Evolutionary conservation across 2,113 vertebrate genomes (phyloP).

Genomic region (Melanostigma gelatinosum): DNA sequence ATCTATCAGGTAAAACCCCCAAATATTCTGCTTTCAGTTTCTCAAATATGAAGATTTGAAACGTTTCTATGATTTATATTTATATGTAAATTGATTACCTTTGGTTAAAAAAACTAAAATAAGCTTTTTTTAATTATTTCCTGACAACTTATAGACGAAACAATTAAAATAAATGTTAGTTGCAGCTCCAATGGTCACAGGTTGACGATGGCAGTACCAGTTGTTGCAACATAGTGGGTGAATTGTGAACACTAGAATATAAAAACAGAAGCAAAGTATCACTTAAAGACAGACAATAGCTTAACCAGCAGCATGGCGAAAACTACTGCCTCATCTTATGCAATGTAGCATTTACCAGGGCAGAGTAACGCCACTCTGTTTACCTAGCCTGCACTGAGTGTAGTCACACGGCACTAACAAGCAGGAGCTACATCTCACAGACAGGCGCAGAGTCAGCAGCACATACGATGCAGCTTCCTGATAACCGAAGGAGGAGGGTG

Average conservation of each 20-base stretch:
- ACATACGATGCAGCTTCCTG: constrained; percentile 26
- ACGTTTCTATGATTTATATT: not conserved
- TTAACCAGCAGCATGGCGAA: not conserved
- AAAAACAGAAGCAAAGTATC: not conserved
- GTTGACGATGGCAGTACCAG: not conserved
- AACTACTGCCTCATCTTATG: constrained; percentile 1
- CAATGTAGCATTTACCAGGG: not conserved
- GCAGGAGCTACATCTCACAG: constrained; percentile 3
- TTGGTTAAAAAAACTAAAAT: not conserved
- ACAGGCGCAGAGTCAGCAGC: constrained; percentile 38
- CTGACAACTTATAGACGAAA: not conserved
- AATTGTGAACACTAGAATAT: not conserved
- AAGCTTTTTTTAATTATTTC: not conserved
- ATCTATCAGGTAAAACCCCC: not conserved
- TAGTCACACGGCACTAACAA: constrained; percentile 22
- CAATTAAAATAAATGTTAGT: not conserved
- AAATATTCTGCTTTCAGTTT: not conserved
- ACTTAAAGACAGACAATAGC: not conserved
- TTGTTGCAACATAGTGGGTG: not conserved
- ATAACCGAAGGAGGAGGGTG: not conserved
- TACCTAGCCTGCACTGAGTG: constrained; percentile 15
- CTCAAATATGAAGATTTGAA: not conserved
- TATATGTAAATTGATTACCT: not conserved
- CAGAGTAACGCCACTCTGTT: constrained; percentile 9
- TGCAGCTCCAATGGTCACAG: not conserved